Base-by-base conservation (phyloP, 2,797 vertebrate genomes). In the Gymnocypris eckloni region DNA sequence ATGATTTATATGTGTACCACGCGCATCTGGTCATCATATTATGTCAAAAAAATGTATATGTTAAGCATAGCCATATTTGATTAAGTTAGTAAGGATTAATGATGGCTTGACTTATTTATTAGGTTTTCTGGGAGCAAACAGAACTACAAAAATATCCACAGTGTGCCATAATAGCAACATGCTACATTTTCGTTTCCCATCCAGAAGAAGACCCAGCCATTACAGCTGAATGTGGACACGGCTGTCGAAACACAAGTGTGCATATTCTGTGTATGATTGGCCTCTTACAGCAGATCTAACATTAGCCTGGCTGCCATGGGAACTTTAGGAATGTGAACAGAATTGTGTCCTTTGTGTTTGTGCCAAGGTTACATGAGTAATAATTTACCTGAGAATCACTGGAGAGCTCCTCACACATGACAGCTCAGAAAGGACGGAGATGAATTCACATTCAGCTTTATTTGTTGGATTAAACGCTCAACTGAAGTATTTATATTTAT, bases 301-400 rank as follows among this genome's bases (percentile, higher is more conserved):
- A 73, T 67, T 67, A 89, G 84, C 61, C 20, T 54, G 45, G 59
- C 72, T 82, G 76, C 81, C 87, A 81, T 84, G 83, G 87, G 67
- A 87, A 82, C 83, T 83, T 82, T 70, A 85, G 77, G 86, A 87
- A 85, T 87, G 54, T 83, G 45, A 86, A 89, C 45, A 48, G 81
- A 84, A 66, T 4, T 16, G 77, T 37, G 45, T 80, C 83, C 69
- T 86, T 88, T 77, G 41, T 73, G 33, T 78, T 79, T 80, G 45
- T 92, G 89, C 91, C 91, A 82, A 93, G 93, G 93, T 92, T 88
- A 92, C 88, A 87, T 70, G 66, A 92, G 92, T 90, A 92, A 95
- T 94, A 93, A 95, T 94, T 95, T 94, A 93, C 93, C 94, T 94
- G 95, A 94, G 95, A 93, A 89, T 83, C 90, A 91, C 81, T 91